Percentiles rank a stretch among this genome's conserved stretches.
Conservation (phyloP, 2,888 invertebrate genomes). For the Zaprionus obscuricornis region DNA sequence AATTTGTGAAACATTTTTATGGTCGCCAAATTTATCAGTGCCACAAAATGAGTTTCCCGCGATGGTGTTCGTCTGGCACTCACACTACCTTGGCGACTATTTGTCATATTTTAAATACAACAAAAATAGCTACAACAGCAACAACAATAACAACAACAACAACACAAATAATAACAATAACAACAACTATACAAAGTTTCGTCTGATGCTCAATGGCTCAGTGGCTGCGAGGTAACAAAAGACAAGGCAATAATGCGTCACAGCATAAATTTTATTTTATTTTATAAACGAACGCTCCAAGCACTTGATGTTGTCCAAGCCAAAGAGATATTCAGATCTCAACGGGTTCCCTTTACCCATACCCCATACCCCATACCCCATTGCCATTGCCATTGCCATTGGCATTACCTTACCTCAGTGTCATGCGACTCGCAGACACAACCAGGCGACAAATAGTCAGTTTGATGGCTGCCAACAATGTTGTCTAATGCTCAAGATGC, state of each 20-base stretch:
- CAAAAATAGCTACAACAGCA: conserved; percentile 37
- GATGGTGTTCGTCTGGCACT: conserved; percentile 28
- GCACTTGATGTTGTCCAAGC: conserved; percentile 52
- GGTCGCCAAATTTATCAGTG: conserved; percentile 78
- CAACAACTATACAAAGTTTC: conserved; percentile 20
- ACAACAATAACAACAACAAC: conserved; percentile 29
- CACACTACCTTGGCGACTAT: conserved; percentile 63
- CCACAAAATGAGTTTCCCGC: conserved; percentile 67
- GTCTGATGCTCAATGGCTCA: conserved; percentile 13
- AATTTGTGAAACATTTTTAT: conserved; percentile 59
- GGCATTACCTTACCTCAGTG: conserved; percentile 11
- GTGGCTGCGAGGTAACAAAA: conserved; percentile 50
- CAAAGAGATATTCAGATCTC: conserved; percentile 65
- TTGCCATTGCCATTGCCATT: neutral
- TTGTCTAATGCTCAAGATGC: conserved; percentile 58
- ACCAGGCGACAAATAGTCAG: conserved; percentile 50
- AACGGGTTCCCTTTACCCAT: too few species aligned
- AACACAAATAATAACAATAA: conserved; percentile 21
- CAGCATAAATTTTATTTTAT: conserved; percentile 79
- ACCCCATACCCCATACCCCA: neutral
- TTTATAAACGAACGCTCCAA: conserved; percentile 75
- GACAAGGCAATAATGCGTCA: conserved; percentile 76
- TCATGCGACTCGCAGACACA: conserved; percentile 13
- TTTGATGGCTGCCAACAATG: conserved; percentile 62
- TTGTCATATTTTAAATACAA: conserved; percentile 75